Evolutionary conservation across 2,113 vertebrate species (phyloP).

Genomic region (Polyodon spathula): DNA sequence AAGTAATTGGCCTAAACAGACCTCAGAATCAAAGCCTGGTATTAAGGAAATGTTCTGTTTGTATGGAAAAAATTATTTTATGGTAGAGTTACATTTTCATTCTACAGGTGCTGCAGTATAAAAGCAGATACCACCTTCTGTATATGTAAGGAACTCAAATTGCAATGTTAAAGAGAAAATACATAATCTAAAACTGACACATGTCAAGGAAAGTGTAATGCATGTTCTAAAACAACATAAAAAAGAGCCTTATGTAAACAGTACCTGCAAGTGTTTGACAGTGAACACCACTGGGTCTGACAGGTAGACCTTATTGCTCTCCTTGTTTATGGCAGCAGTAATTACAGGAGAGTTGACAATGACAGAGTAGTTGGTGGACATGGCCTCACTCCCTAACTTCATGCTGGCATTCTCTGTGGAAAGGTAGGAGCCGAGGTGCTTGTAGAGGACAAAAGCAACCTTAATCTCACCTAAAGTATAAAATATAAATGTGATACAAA

Average conservation of each 20-base stretch:
- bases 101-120: background rate
- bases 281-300: conserved; percentile 93
- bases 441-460: conserved; percentile 92
- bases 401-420: conserved; percentile 96
- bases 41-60: too few relatives aligned
- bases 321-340: conserved; percentile 94
- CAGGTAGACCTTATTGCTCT: conserved; percentile 92
- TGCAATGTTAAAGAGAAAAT: background rate
- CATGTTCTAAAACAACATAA: background rate
- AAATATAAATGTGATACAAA: conserved; percentile 1
- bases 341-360: conserved; percentile 94
- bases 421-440: conserved; percentile 86
- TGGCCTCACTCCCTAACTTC: conserved; percentile 82
- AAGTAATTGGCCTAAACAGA: too few relatives aligned
- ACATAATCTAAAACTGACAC: background rate
- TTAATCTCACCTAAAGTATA: conserved; percentile 83
- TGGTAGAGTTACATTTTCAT: background rate
- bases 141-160: too few relatives aligned
- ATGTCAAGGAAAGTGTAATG: background rate
- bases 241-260: background rate
- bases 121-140: too few relatives aligned
- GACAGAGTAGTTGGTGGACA: conserved; percentile 89
- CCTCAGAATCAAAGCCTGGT: too few relatives aligned
- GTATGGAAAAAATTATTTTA: too few relatives aligned
- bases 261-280: conserved; percentile 89